phyloP scores from a whole-genome alignment of 2,888 invertebrate species.

The Osedax fenrisi region DNA sequence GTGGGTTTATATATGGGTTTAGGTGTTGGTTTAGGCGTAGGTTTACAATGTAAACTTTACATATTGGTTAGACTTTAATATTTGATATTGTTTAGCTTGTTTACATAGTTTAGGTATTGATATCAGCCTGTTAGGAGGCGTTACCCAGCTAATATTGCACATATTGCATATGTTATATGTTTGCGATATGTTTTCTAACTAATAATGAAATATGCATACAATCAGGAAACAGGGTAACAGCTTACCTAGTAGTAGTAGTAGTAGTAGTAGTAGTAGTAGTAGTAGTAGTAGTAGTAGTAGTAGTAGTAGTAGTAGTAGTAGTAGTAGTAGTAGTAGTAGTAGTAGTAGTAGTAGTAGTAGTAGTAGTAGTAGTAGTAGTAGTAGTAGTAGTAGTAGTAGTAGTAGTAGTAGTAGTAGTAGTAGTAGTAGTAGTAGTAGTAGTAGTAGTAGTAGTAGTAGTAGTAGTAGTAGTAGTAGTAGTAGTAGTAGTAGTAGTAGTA shows the following conservation, averaged over 20 bases:
- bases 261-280: neutral
- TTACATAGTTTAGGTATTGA: no score
- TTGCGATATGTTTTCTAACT: no score
- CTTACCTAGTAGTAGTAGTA: neutral
- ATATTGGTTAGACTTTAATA: no score
- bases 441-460: conserved; percentile 6
- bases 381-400: neutral
- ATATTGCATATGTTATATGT: no score
- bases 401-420: conserved; percentile 6
- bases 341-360: neutral
- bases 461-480: neutral
- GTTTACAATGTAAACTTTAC: no score
- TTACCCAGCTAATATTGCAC: no score
- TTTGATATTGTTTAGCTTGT: no score
- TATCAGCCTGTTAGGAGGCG: no score
- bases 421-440: conserved; percentile 3
- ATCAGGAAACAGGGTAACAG: neutral
- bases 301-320: neutral
- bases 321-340: neutral
- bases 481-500: neutral
- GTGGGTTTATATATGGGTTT: no score
- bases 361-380: neutral
- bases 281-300: neutral
- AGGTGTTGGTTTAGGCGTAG: no score
- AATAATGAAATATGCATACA: no score